Conservation (phyloP, 2,113 vertebrate genomes). For the Notothenia rossii region DNA sequence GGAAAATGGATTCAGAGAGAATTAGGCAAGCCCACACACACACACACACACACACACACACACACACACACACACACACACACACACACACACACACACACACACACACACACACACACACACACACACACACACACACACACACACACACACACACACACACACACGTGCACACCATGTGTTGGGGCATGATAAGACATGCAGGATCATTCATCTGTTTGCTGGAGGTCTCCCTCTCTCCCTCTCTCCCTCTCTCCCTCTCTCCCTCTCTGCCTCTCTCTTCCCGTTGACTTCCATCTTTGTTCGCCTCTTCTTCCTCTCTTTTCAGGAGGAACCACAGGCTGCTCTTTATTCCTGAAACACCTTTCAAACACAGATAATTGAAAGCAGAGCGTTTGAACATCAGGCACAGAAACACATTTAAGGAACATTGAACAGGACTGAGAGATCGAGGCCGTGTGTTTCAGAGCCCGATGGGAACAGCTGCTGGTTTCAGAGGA, state of each 20-base stretch:
- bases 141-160: not conserved
- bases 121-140: not conserved
- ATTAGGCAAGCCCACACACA: conserved; percentile 17
- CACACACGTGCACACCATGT: conserved; percentile 28
- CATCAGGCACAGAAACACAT: not conserved
- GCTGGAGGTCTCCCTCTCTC: conserved; percentile 20
- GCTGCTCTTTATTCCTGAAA: too few relatives aligned
- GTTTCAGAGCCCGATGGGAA: too few relatives aligned
- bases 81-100: not conserved
- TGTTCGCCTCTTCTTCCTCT: conserved; percentile 8
- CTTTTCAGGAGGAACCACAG: not conserved
- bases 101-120: not conserved
- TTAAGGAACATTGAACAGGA: too few relatives aligned
- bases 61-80: not conserved
- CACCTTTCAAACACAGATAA: conserved; percentile 14
- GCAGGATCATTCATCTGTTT: conserved; percentile 2
- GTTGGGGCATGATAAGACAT: not conserved
- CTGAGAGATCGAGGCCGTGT: too few relatives aligned
- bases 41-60: not conserved
- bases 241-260: too few relatives aligned
- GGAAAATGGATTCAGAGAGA: conserved; percentile 49
- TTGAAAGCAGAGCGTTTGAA: not conserved
- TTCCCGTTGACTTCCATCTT: conserved; percentile 15
- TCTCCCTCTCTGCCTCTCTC: too few relatives aligned
- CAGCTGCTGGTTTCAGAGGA: too few relatives aligned